Base-by-base conservation (phyloP, 1,140 invertebrate genomes). In the Achatina immaculata region DNA sequence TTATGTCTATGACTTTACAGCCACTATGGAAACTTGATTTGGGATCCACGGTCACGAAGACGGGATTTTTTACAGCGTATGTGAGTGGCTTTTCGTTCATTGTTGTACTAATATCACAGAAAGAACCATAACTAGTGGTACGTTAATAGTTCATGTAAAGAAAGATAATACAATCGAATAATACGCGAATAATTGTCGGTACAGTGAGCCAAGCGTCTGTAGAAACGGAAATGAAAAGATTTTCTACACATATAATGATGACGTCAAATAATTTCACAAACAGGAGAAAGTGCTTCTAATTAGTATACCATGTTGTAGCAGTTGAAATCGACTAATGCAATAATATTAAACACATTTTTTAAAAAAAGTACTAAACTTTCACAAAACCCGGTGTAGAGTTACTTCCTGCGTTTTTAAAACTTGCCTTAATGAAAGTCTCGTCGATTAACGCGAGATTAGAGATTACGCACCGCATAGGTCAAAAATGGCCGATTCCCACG, bases 401-500 rank as follows among this genome's bases (percentile, higher is more conserved):
- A n/a, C n/a, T n/a, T n/a, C n/a, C n/a, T n/a, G n/a, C n/a, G n/a
- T n/a, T n/a, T n/a, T n/a, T n/a, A n/a, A n/a, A n/a, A n/a, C n/a
- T n/a, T n/a, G n/a, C n/a, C n/a, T n/a, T n/a, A n/a, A n/a, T n/a
- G n/a, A n/a, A 42, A 45, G 43, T 80, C 31, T 71, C 78, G 68
- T 9, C 0, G 4, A 14, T 16, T n/a, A 62, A 42, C 62, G 77
- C 45, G 77, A 45, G 78, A 72, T 80, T 55, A n/a, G 45, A 74
- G 38, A 80, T 80, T 34, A 69, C 65, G 19, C 77, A 71, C 43
- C 77, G 51, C 21, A 80, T 28, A 24, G 43, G 78, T 68, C 85
- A 89, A n/a, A 89, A 80, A 90, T 90, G 89, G 87, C 90, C 40
- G 90, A 90, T 75, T 84, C 84, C 68, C 80, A 78, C 55, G 81